phyloP scores from a whole-genome alignment of 2,888 invertebrate species.

The Azorinus chamasolen region DNA sequence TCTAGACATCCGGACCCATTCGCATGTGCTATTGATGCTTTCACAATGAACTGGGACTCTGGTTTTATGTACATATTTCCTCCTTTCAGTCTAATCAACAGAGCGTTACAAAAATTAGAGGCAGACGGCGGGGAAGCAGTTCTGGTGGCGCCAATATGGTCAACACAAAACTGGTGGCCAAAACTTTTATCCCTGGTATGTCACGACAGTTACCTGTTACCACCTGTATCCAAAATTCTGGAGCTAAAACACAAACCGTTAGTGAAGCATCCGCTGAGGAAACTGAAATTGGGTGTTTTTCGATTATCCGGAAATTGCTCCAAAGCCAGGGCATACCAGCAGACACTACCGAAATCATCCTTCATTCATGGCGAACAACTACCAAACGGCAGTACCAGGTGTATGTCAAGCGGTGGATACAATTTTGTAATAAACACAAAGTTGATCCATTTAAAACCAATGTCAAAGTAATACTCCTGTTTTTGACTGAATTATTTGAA shows the following conservation, averaged over 20 bases:
- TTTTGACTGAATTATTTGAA: constrained; percentile 23
- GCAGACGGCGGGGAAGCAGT: constrained; percentile 20
- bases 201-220: background rate
- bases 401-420: constrained; percentile 17
- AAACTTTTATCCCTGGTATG: constrained; percentile 2
- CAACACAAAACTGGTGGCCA: constrained; percentile 38
- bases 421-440: constrained; percentile 16
- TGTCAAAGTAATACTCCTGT: background rate
- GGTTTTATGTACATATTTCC: constrained; percentile 28
- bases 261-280: constrained; percentile 15
- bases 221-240: constrained; percentile 13
- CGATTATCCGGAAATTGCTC: constrained; percentile 22
- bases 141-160: constrained; percentile 32
- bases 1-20: no score
- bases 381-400: constrained; percentile 14
- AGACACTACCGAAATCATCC: constrained; percentile 16
- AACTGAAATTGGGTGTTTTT: constrained; percentile 32
- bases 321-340: background rate
- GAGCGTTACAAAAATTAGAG: constrained; percentile 25
- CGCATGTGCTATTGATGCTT: no score
- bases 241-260: constrained; percentile 13
- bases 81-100: constrained; percentile 26
- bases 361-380: constrained; percentile 19
- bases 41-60: constrained; percentile 9
- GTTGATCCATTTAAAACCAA: constrained; percentile 7